Conservation (phyloP, 2,797 vertebrate species). For the Chloroceryle inda region DNA sequence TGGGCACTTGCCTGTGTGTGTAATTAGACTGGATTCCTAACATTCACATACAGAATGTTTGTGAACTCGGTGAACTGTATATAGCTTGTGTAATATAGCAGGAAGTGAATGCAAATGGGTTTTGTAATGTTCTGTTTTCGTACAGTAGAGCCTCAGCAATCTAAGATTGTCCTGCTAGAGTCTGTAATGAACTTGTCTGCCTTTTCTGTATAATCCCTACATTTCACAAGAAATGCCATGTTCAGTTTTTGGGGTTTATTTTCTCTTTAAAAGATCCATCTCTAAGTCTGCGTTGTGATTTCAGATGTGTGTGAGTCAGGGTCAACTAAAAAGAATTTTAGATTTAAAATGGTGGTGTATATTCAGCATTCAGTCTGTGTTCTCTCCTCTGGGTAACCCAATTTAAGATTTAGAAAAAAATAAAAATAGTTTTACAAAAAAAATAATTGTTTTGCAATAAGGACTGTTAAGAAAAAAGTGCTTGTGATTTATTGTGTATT, state of each 20-base stretch:
- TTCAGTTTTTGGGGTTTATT: not conserved
- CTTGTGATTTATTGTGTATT: too few relatives aligned
- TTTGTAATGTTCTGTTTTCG: not conserved
- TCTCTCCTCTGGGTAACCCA: not conserved
- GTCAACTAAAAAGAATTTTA: not conserved
- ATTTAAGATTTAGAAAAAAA: not conserved
- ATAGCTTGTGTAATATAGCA: not conserved
- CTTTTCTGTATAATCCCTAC: not conserved
- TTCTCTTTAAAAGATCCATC: not conserved
- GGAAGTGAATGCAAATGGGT: not conserved
- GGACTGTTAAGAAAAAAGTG: not conserved
- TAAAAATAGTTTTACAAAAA: not conserved
- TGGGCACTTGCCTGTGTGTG: not conserved
- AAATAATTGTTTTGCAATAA: not conserved
- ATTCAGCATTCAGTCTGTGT: not conserved
- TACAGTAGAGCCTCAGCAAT: not conserved
- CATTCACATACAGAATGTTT: rapidly evolving
- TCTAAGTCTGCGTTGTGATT: not conserved
- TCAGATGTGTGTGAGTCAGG: not conserved
- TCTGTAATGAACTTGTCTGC: not conserved
- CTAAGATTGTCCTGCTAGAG: not conserved
- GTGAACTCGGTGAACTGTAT: not conserved
- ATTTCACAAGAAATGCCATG: not conserved
- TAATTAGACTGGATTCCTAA: not conserved
- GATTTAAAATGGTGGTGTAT: not conserved